These are phyloP conservation scores for Salvelinus namaycush DNA, from an alignment of 2,113 vertebrate genomes.

Conservation along the genomic window DNA sequence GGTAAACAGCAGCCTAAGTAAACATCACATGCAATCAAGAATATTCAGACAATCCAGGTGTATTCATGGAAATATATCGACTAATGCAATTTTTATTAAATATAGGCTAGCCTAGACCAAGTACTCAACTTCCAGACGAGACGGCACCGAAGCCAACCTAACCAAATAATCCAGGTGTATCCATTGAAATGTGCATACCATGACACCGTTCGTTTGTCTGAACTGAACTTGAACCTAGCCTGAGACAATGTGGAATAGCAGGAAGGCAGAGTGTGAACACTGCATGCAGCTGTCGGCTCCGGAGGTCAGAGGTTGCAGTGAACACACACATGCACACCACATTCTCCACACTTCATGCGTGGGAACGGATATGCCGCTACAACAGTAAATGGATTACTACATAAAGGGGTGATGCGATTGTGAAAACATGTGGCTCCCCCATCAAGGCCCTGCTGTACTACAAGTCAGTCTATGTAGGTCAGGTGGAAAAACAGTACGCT, in stretches of 20 bases:
- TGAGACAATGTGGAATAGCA: slow-evolving; percentile 1
- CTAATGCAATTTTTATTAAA: no score
- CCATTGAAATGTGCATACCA: no score
- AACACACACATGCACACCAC: slow-evolving; percentile 24
- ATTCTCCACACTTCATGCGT: slow-evolving; percentile 12
- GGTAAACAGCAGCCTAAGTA: no score
- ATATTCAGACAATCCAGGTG: no score
- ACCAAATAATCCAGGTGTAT: background rate
- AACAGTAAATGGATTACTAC: background rate
- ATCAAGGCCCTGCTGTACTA: no score
- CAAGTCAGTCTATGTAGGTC: no score
- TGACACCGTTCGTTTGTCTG: no score
- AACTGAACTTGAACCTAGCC: slow-evolving; percentile 23
- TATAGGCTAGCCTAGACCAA: no score
- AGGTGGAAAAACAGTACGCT: no score
- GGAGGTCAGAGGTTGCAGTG: slow-evolving; percentile 28
- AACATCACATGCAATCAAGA: no score
- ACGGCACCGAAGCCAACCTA: slow-evolving; percentile 8
- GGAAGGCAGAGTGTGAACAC: slow-evolving; percentile 27
- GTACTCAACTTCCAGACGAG: slow-evolving; percentile 2
- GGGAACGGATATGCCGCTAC: background rate
- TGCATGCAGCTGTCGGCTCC: slow-evolving; percentile 32
- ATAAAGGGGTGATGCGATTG: background rate
- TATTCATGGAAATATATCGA: no score
- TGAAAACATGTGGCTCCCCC: no score